Conservation (phyloP, 1,140 invertebrate species). For the Drosophila guanche region DNA sequence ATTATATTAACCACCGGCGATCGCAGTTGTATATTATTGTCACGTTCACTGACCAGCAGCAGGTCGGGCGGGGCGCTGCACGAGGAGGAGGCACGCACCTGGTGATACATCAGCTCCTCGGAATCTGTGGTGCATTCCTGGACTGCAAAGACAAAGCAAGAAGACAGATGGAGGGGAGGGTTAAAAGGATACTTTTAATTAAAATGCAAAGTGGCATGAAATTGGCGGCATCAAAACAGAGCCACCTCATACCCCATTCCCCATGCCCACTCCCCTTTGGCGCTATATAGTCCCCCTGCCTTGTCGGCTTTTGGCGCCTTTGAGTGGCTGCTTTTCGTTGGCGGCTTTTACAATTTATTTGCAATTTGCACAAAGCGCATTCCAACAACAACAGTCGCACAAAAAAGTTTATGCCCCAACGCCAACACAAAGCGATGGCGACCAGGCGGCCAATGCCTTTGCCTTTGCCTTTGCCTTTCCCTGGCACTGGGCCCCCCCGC, state of each 20-base stretch:
- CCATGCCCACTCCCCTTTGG: constrained; percentile 11
- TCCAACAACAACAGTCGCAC: constrained; percentile 40
- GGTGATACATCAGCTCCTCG: constrained; percentile 83
- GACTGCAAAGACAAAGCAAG: constrained; percentile 55
- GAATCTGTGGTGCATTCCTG: constrained; percentile 84
- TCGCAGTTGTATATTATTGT: constrained; percentile 81
- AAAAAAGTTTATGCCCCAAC: constrained; percentile 73
- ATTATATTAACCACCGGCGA: constrained; percentile 81
- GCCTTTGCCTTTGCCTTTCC: neutral
- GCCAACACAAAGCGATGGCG: constrained; percentile 73
- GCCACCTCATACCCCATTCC: constrained; percentile 2
- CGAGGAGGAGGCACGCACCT: constrained; percentile 81
- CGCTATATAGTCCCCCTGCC: constrained; percentile 7
- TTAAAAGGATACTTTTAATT: constrained; percentile 63
- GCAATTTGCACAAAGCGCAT: constrained; percentile 78
- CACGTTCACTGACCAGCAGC: constrained; percentile 82
- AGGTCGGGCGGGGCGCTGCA: constrained; percentile 83
- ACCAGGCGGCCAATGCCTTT: constrained; percentile 52
- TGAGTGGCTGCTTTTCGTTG: constrained; percentile 46
- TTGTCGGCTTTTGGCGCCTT: constrained; percentile 16
- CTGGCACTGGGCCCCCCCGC: neutral
- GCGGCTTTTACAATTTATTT: constrained; percentile 76
- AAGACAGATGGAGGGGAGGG: constrained; percentile 3
- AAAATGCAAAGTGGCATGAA: constrained; percentile 81
- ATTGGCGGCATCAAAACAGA: constrained; percentile 60